Percentiles rank a stretch among this genome's conserved stretches.
These are phyloP conservation scores for Syrmaticus mikado DNA, from an alignment of 2,113 vertebrate species.

Conservation along the genomic window DNA sequence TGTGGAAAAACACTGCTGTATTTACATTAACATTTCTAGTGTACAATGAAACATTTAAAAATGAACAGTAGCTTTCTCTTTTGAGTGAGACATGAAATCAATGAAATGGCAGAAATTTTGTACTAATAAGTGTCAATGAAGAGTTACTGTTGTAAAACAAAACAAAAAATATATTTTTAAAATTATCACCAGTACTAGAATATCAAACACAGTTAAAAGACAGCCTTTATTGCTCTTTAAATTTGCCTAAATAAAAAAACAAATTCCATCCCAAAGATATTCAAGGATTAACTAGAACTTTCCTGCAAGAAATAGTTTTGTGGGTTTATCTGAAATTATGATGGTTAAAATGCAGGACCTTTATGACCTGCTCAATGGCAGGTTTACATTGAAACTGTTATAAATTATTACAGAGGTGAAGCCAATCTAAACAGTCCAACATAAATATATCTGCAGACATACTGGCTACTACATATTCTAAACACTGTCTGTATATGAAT, in stretches of 20 bases:
- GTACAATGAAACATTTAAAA: conserved; percentile 63
- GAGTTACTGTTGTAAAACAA: conserved; percentile 61
- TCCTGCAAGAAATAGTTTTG: conserved; percentile 67
- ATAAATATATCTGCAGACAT: conserved; percentile 95
- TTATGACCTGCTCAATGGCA: conserved; percentile 91
- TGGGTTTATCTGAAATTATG: conserved; percentile 80
- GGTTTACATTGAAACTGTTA: conserved; percentile 96
- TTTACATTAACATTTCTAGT: conserved; percentile 45
- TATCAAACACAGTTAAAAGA: conserved; percentile 69
- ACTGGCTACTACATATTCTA: conserved; percentile 90
- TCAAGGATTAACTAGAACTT: conserved; percentile 64
- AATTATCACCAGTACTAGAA: conserved; percentile 63
- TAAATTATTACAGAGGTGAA: conserved; percentile 94
- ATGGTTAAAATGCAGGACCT: conserved; percentile 85
- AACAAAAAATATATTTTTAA: conserved; percentile 62
- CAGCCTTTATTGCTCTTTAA: conserved; percentile 63
- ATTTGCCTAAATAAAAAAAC: conserved; percentile 65
- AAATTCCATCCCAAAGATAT: conserved; percentile 61
- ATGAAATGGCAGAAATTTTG: conserved; percentile 41
- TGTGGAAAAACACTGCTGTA: conserved; percentile 29
- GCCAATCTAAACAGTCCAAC: conserved; percentile 94
- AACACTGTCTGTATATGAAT: conserved; percentile 89
- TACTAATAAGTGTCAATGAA: conserved; percentile 61
- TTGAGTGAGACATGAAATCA: conserved; percentile 32
- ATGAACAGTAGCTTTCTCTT: conserved; percentile 62